Evolutionary conservation across 2,797 vertebrate genomes (phyloP).

Genomic region (Diglossa cyanea): DNA sequence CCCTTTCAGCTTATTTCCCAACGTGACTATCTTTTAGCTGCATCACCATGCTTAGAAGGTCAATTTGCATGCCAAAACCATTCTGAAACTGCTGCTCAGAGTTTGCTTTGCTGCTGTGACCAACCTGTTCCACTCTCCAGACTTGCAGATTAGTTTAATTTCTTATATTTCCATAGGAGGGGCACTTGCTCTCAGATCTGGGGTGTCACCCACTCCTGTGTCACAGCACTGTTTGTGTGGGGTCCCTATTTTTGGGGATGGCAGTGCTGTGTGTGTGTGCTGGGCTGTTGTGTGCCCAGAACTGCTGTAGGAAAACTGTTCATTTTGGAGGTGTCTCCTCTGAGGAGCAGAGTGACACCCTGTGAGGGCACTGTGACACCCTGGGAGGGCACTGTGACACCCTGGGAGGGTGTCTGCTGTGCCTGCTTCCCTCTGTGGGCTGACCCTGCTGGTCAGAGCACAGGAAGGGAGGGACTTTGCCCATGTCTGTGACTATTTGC

Average conservation of each 20-base stretch:
- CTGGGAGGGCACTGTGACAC: too few species aligned
- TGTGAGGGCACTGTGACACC: neutral
- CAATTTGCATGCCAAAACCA: neutral
- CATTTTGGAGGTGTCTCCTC: neutral
- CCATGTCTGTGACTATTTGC: slow-evolving; percentile 34
- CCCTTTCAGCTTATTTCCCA: neutral
- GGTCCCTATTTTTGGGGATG: neutral
- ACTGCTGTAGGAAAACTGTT: neutral
- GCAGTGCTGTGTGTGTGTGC: neutral
- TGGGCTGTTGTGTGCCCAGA: neutral
- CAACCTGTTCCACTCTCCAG: neutral
- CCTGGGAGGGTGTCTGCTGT: neutral
- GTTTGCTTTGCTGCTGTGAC: neutral
- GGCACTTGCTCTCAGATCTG: neutral
- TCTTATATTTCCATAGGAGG: rapidly evolving
- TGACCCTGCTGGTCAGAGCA: neutral
- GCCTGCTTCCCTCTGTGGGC: neutral
- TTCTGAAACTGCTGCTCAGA: neutral
- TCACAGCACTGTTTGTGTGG: neutral
- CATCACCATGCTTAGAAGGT: neutral
- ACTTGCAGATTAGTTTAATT: rapidly evolving
- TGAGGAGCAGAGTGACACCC: neutral
- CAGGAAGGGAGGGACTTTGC: neutral
- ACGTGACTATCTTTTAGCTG: neutral
- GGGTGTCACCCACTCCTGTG: neutral